Conservation (phyloP, 2,113 vertebrate genomes). For the Nycticebus coucang region DNA sequence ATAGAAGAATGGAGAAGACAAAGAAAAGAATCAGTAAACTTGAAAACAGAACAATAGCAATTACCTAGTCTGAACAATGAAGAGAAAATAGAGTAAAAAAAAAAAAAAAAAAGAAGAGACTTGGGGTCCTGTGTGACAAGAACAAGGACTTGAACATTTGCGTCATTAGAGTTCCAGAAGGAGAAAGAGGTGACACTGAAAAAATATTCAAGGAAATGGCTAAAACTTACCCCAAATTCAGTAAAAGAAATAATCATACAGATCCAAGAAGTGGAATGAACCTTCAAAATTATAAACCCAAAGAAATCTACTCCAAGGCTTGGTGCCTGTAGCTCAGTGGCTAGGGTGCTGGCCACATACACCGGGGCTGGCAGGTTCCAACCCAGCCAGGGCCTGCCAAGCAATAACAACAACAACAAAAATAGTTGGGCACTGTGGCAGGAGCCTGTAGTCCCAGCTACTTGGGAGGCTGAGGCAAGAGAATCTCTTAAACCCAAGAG, state of each 20-base stretch:
- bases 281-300: background rate
- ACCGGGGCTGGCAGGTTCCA: no score
- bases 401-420: background rate
- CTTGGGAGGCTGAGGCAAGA: no score
- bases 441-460: no score
- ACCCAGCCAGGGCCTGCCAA: no score
- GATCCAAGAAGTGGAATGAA: conserved; percentile 6
- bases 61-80: background rate
- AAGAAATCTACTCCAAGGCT: background rate
- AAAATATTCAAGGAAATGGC: conserved; percentile 31
- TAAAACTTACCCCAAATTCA: conserved; percentile 15
- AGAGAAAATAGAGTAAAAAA: conserved; percentile 31
- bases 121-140: background rate
- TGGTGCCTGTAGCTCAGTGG: no score
- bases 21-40: conserved; percentile 25
- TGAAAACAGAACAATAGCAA: conserved; percentile 35
- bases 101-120: background rate
- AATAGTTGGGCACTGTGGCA: no score
- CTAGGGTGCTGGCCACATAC: no score
- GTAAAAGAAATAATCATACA: conserved; percentile 6
- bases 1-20: conserved; percentile 18
- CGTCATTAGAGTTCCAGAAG: conserved; percentile 8
- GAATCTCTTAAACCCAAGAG: no score
- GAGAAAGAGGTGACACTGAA: conserved; percentile 21
- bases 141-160: conserved; percentile 21